phyloP scores from a whole-genome alignment of 2,888 invertebrate genomes.

The Meiosimyza decipiens region DNA sequence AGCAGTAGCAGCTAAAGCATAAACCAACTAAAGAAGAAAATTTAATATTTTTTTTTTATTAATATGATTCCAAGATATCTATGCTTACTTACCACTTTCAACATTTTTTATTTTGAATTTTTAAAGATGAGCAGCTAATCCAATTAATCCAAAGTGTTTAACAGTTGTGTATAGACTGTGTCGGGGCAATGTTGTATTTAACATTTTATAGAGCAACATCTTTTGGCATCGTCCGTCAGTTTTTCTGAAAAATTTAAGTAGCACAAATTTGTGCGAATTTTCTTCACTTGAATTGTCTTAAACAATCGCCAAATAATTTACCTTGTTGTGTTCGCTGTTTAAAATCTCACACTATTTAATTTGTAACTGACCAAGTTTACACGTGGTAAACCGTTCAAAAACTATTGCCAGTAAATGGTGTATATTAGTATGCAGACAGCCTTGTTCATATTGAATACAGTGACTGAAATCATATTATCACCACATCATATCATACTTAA shows the following conservation, averaged over 20 bases:
- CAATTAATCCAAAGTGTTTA: slow-evolving; percentile 13
- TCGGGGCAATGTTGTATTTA: slow-evolving; percentile 9
- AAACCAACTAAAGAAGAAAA: slow-evolving; percentile 30
- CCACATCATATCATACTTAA: too few relatives aligned
- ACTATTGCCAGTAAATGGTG: neutral
- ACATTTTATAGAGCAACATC: slow-evolving; percentile 28
- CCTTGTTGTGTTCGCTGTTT: neutral
- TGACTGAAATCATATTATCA: neutral
- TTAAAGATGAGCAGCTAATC: neutral
- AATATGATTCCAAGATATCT: neutral
- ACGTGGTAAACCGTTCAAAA: slow-evolving; percentile 36
- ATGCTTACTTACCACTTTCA: slow-evolving; percentile 55
- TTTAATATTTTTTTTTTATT: neutral
- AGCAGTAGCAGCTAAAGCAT: slow-evolving; percentile 35
- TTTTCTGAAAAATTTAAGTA: neutral
- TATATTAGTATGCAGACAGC: slow-evolving; percentile 5
- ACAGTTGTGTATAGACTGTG: slow-evolving; percentile 22
- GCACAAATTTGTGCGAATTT: slow-evolving; percentile 37
- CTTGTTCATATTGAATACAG: neutral
- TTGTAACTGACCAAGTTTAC: slow-evolving; percentile 55
- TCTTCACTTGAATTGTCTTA: slow-evolving; percentile 57
- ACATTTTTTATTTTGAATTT: slow-evolving; percentile 51
- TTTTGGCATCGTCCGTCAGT: neutral
- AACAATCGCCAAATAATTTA: slow-evolving; percentile 57
- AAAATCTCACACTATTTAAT: neutral